Percentiles rank a stretch among this genome's conserved stretches.
Evolutionary conservation across 2,888 invertebrate genomes (phyloP).

Genomic region (Epinotia demarniana): DNA sequence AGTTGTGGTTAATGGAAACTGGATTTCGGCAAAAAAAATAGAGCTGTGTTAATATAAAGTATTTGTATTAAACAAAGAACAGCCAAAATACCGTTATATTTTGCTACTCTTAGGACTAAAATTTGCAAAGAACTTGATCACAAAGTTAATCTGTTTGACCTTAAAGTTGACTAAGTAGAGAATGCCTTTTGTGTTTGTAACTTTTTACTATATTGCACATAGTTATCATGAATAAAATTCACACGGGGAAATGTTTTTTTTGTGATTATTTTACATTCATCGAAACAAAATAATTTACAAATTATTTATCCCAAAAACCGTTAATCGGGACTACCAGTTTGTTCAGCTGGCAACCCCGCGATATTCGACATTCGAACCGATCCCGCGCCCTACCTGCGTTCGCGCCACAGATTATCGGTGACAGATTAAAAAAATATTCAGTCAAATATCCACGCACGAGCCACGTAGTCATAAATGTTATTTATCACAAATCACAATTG

Average conservation of each 20-base stretch:
- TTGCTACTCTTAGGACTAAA: background rate
- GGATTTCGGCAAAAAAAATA: background rate
- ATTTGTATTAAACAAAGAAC: background rate
- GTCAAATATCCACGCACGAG: conserved; percentile 50
- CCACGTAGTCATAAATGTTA: conserved; percentile 64
- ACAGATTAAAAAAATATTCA: conserved; percentile 42
- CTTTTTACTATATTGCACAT: too few species aligned
- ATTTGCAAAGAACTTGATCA: too few species aligned
- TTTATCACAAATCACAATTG: conserved; percentile 50
- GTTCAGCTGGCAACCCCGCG: conserved; percentile 61
- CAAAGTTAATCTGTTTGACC: too few species aligned
- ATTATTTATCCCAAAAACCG: conserved; percentile 20
- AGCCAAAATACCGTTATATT: background rate
- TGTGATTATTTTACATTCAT: too few species aligned
- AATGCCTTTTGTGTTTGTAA: too few species aligned
- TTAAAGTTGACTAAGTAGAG: too few species aligned
- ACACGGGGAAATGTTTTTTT: too few species aligned
- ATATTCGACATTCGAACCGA: conserved; percentile 75
- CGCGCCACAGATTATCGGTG: conserved; percentile 61
- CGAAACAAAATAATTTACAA: background rate
- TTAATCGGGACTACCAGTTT: conserved; percentile 28
- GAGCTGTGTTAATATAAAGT: background rate
- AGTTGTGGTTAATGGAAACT: conserved; percentile 15
- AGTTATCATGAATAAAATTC: too few species aligned
- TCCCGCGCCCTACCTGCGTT: conserved; percentile 73